Base-by-base conservation (phyloP, 2,888 invertebrate genomes). In the Eilema sororculum region DNA sequence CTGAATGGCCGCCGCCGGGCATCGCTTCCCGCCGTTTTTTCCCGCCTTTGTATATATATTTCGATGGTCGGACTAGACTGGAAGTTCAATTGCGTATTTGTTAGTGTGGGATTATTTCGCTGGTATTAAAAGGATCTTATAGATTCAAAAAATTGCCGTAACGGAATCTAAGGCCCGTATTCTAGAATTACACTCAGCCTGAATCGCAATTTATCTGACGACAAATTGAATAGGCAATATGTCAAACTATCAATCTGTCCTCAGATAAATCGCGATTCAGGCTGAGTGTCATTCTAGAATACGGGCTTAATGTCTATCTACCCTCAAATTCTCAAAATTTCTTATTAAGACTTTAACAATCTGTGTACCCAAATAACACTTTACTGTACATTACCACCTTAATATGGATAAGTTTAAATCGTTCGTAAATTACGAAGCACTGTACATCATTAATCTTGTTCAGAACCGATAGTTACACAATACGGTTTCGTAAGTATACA, bases 1-100 rank as follows among this genome's bases (percentile, higher is more conserved):
- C 95, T 37, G 90, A 88, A 86, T 91, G 89, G 69, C 81, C 84
- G 72, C 84, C 86, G 71, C 84, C 89, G 25, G 86, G 89, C 82
- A 88, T 72, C 57, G 82, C 89, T 81, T 88, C 94, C 83, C 93
- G 95, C 71, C 92, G 95, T 89, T 94, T 96, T 93, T 94, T 95
- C 71, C 94, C 91, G 82, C 95, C 88, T 78, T 93, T 93, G 90
- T 95, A 95, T 72, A 92, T 89, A 85, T 95, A 95, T 77, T 94
- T 94, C 70, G 94, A 92, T 41, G 95, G 94, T 65, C 93, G 91
- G 81, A 93, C 94, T 85, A 95, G 84, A 86, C 95, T 95, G 92
- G 68, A 64, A 68, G 41, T 33, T 41, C 9, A 0, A 65, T 56
- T 24, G 10, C 10, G 4, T 1, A 28, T 4, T 56, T 25, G 24